These are phyloP conservation scores for Clitarchus hookeri DNA, from an alignment of 2,888 invertebrate species.

Conservation along the genomic window DNA sequence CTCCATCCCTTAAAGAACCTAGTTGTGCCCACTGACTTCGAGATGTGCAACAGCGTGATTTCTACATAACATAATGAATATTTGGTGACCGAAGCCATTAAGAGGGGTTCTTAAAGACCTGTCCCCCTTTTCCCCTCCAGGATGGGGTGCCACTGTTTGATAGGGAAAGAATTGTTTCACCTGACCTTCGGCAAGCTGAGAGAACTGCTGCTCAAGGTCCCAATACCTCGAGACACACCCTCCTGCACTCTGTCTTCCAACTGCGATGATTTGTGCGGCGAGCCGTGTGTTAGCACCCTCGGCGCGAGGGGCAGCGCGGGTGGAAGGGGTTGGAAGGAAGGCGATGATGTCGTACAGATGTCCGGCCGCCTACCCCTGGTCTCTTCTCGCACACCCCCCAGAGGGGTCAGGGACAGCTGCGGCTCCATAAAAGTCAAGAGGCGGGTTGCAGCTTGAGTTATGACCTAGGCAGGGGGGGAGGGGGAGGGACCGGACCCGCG, in stretches of 20 bases:
- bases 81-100: no score
- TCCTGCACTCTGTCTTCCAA: not conserved
- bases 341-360: constrained; percentile 27
- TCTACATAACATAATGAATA: no score
- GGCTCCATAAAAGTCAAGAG: constrained; percentile 26
- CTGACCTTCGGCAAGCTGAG: no score
- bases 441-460: constrained; percentile 15
- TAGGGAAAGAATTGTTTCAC: no score
- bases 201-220: not conserved
- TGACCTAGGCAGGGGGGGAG: not conserved
- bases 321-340: not conserved
- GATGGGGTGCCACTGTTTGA: no score
- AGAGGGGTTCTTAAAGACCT: no score
- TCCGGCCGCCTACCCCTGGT: not conserved
- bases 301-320: not conserved
- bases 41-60: no score
- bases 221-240: not conserved
- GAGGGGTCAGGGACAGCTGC: constrained; percentile 24
- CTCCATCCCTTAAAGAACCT: no score
- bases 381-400: not conserved
- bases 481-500: not conserved
- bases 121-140: no score
- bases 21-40: no score
- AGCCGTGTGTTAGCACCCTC: not conserved
- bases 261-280: not conserved